Base-by-base conservation (phyloP, 2,888 invertebrate genomes). In the Drosophila tanythrix region DNA sequence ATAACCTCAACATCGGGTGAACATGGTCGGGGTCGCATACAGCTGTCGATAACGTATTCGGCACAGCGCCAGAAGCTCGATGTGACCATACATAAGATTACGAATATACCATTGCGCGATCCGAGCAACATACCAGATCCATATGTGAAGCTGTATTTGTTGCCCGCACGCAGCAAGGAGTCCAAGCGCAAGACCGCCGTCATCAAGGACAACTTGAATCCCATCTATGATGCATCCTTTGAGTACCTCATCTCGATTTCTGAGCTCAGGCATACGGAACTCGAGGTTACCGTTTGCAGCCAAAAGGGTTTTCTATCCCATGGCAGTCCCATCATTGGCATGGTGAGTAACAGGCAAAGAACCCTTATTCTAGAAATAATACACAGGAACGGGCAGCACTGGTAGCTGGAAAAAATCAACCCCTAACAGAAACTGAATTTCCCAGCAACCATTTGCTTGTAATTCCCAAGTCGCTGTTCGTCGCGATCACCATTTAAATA, bases 181-280 rank as follows among this genome's bases (percentile, higher is more conserved):
- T 96, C 97, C 0, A 98, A 98, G 93, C 95, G 97, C 52, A 98
- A 97, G 93, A 98, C 98, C 18, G 95, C 94, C 81, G 96, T 97
- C 89, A 86, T 92, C 36, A 98, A 98, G 92, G 98, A 98, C 92
- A 97, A 96, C 91, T 97, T 98, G 90, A 97, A 97, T 94, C 98
- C 98, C 0, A 95, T 96, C 33, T 99, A 96, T 92, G 98, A 99
- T 93, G 97, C 98, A 91, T 96, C 96, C 82, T 98, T 98, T 91
- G 98, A 98, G 92, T 98, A 97, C 94, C 94, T 96, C 53, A 95
- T 98, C 79, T 97, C 97, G 1, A 95, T 96, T 81, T 96, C 96
- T 2, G 98, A 98, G 92, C 93, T 98, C 62, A 95, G 95, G 87
- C 95, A 95, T 53, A 95, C 96, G 21, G 96, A 96, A 66, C 94